Base-by-base conservation (phyloP, 2,797 vertebrate genomes). In the Amblyraja radiata region DNA sequence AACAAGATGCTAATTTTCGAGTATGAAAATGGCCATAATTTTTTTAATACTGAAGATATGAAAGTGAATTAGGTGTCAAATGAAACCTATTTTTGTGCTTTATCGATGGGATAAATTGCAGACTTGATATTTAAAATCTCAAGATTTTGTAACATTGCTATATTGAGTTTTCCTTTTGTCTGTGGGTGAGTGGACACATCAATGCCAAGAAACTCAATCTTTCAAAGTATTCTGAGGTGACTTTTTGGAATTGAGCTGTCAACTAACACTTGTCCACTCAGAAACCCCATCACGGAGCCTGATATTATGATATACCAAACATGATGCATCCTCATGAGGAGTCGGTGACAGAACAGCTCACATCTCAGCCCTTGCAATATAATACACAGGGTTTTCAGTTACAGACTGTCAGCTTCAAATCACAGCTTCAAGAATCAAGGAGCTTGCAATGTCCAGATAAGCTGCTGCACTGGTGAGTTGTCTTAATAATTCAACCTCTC, bases 381-480 rank as follows among this genome's bases (percentile, higher is more conserved):
- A 46, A 92, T 92, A 76, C 68, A 16, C 23, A 76, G 90, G 76
- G 90, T 73, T 92, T 54, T 28, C 71, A 76, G 46, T 92, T 92
- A 92, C 90, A 54, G 10, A 54, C 71, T 54, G 71, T 76, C 71
- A 92, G 71, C n/a, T 76, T 76, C 71, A 28, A 73, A 74, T 92
- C 90, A 91, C 36, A 76, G 90, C 54, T 92, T 92, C 46, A 92
- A 76, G 71, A 54, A 74, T 92, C 71, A 92, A 92, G 90, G 28
- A 54, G 39, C 71, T 91, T 65, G 18, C 39, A 18, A 91, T 74
- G 90, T 91, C 90, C 71, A 91, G 68, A 1, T 91, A 21, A 91
- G 36, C 21, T 74, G 32, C 9, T 91, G 23, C 16, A 46, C 23
- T 58, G 73, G 71, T 74, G 14, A 39, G 23, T 92, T 92, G 54